A percentile compares a stretch with the other conserved stretches of the same genome.
Evolutionary conservation across 1,140 invertebrate genomes (phyloP).

Genomic region (Belonocnema kinseyi): DNA sequence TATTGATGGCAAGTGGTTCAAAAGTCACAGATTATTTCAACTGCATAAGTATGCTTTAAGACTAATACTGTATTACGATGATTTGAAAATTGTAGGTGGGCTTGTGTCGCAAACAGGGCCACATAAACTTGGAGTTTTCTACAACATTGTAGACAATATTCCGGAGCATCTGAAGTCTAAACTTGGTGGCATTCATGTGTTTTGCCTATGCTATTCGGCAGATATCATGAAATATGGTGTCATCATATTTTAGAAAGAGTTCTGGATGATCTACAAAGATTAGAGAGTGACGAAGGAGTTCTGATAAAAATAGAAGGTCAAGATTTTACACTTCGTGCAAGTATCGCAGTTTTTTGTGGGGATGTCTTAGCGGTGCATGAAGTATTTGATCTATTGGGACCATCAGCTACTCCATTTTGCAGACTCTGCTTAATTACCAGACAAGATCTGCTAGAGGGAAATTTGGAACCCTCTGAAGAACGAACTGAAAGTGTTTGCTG

Average conservation of each 20-base stretch:
- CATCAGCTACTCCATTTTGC: conserved; percentile 48
- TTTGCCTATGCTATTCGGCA: too few species aligned
- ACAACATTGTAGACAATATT: background rate
- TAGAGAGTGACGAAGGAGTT: too few species aligned
- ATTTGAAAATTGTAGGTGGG: conserved; percentile 26
- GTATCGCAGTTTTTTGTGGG: conserved; percentile 41
- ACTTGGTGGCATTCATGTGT: too few species aligned
- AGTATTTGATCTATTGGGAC: conserved; percentile 44
- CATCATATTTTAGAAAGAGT: too few species aligned
- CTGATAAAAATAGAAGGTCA: too few species aligned
- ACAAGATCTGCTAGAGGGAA: conserved; percentile 28
- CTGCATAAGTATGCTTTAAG: conserved; percentile 18
- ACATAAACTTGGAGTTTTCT: conserved; percentile 1
- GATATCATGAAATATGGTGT: too few species aligned
- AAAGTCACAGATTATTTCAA: conserved; percentile 5
- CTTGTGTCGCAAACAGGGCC: conserved; percentile 37
- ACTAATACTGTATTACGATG: conserved; percentile 37
- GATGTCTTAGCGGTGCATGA: too few species aligned
- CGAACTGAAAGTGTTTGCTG: conserved; percentile 18
- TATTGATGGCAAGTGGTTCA: conserved; percentile 27
- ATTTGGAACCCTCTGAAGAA: background rate
- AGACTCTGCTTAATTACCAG: conserved; percentile 37
- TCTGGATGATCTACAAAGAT: too few species aligned
- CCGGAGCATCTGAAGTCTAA: too few species aligned
- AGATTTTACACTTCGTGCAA: conserved; percentile 3